A percentile compares a stretch with the other conserved stretches of the same genome.
phyloP scores from a whole-genome alignment of 2,888 invertebrate genomes.

The Coremacera marginata region DNA sequence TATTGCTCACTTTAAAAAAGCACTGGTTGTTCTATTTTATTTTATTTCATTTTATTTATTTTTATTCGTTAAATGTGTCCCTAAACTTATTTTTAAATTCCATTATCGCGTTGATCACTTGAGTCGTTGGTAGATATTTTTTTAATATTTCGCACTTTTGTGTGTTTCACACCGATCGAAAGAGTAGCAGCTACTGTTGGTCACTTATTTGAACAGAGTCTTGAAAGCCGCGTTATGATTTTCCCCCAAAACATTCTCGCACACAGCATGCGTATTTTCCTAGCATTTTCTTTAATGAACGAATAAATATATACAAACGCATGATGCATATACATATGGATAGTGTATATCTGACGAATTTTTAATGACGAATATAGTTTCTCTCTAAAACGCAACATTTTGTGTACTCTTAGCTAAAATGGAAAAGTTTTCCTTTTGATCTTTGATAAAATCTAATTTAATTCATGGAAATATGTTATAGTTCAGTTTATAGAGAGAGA shows the following conservation, averaged over 20 bases:
- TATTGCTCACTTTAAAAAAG: neutral
- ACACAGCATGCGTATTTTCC: neutral
- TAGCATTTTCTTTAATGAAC: neutral
- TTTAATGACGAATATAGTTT: constrained; percentile 40
- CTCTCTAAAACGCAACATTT: constrained; percentile 22
- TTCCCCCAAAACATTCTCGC: neutral
- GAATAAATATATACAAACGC: neutral
- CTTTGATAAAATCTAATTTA: neutral
- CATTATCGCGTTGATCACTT: neutral
- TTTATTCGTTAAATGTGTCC: neutral
- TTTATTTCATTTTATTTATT: too few relatives aligned
- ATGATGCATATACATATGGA: neutral
- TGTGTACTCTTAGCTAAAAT: neutral
- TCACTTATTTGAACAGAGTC: constrained; percentile 8
- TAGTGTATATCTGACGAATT: constrained; percentile 36
- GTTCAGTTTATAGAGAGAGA: too few relatives aligned
- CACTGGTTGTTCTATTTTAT: neutral
- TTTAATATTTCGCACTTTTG: neutral
- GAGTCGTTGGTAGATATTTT: neutral
- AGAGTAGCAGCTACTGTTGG: constrained; percentile 46
- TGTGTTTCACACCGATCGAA: constrained; percentile 45
- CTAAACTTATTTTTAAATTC: constrained; percentile 10
- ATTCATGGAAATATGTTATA: too few relatives aligned
- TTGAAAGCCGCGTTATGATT: neutral
- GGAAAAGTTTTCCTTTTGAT: neutral